A percentile compares a stretch with the other conserved stretches of the same genome.
These are phyloP conservation scores for Helicoverpa assulta DNA, from an alignment of 2,888 invertebrate genomes.

Conservation along the genomic window DNA sequence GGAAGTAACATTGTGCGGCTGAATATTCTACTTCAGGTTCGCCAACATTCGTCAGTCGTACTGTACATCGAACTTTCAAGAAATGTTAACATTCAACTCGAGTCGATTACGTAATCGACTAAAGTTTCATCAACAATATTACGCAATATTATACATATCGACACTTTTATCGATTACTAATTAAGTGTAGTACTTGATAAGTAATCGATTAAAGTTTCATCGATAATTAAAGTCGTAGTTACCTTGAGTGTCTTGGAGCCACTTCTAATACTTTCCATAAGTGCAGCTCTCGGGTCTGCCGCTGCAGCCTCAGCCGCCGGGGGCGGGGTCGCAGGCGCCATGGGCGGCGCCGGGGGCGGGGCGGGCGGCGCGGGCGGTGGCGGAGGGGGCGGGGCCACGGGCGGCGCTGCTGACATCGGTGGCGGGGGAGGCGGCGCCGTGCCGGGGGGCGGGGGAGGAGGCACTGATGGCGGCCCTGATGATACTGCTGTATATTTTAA, in stretches of 20 bases:
- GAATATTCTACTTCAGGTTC: no score
- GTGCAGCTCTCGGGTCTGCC: conserved; percentile 91
- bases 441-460: conserved; percentile 68
- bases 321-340: conserved; percentile 80
- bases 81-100: background rate
- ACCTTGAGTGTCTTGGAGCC: conserved; percentile 94
- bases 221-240: conserved; percentile 17
- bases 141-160: no score
- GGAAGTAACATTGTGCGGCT: no score
- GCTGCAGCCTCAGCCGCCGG: conserved; percentile 65
- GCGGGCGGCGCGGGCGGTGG: conserved; percentile 79
- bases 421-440: conserved; percentile 68
- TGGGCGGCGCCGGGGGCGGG: conserved; percentile 74
- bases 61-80: no score
- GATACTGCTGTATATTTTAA: conserved; percentile 41
- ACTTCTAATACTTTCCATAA: conserved; percentile 96
- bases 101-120: background rate
- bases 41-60: no score
- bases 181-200: background rate
- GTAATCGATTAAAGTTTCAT: background rate
- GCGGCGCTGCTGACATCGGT: conserved; percentile 64
- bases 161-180: no score
- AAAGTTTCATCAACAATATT: background rate
- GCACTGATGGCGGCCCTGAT: conserved; percentile 55
- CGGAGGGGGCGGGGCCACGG: conserved; percentile 75